A percentile compares a stretch with the other conserved stretches of the same genome.
Conservation (phyloP, 2,113 vertebrate genomes). For the Sakesphorus luctuosus region DNA sequence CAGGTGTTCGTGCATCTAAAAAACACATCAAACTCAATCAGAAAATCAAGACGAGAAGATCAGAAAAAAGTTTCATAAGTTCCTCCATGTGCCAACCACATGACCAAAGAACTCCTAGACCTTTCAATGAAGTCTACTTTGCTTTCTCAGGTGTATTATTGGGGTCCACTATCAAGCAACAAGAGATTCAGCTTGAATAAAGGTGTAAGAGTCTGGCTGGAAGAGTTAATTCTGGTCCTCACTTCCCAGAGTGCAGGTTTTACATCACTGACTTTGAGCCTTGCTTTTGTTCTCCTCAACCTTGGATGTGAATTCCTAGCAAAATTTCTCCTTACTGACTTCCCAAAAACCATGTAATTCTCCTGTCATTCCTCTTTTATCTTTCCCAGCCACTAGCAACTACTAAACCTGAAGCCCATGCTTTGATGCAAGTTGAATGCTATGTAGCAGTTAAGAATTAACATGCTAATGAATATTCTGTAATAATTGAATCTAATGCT, state of each 20-base stretch:
- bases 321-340: background rate
- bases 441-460: slow-evolving; percentile 1
- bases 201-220: background rate
- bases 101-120: background rate
- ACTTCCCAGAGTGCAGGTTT: background rate
- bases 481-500: slow-evolving; percentile 51
- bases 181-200: background rate
- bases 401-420: background rate
- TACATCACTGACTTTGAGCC: background rate
- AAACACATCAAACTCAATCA: background rate
- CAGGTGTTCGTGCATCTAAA: background rate
- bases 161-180: background rate
- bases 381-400: background rate
- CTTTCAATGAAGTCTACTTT: background rate
- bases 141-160: background rate
- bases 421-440: background rate
- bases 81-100: background rate
- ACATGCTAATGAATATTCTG: slow-evolving; percentile 33
- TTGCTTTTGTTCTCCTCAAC: background rate
- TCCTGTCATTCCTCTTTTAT: background rate
- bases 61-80: background rate
- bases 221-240: background rate
- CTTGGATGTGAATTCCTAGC: background rate
- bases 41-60: background rate
- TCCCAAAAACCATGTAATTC: background rate